Evolutionary conservation across 2,888 invertebrate genomes (phyloP).

Genomic region (Isoperla grammatica): DNA sequence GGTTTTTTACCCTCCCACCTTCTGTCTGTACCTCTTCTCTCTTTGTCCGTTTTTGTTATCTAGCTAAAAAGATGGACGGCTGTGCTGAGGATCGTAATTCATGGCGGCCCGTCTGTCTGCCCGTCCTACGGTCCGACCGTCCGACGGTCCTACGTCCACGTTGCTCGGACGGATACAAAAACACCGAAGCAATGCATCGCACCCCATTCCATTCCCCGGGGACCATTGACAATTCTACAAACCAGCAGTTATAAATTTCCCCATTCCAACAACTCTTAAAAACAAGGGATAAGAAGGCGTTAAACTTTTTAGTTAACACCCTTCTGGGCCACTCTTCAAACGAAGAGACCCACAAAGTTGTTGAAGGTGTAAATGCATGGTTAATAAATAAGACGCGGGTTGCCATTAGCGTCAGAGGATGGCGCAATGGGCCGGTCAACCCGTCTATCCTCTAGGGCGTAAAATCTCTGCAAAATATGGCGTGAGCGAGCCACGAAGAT

Average conservation of each 20-base stretch:
- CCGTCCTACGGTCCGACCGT: too few relatives aligned
- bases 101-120: background rate
- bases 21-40: constrained; percentile 3
- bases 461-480: too few relatives aligned
- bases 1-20: background rate
- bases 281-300: constrained; percentile 17
- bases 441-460: background rate
- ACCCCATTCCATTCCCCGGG: background rate
- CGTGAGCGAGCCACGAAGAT: too few relatives aligned
- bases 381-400: constrained; percentile 6
- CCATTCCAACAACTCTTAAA: constrained; percentile 11
- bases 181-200: too few relatives aligned
- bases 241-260: constrained; percentile 13
- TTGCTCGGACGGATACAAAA: too few relatives aligned
- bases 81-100: background rate
- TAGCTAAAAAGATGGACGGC: constrained; percentile 12
- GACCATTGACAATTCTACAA: constrained; percentile 19
- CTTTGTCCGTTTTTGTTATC: constrained; percentile 17
- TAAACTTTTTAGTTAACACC: constrained; percentile 15
- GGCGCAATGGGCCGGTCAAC: background rate
- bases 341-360: constrained; percentile 9
- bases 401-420: background rate
- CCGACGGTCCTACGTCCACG: too few relatives aligned
- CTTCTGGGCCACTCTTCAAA: constrained; percentile 5
- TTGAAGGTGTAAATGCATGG: constrained; percentile 4